Percentiles rank a stretch among this genome's conserved stretches.
phyloP scores from a whole-genome alignment of 1,140 invertebrate genomes.

The Pseudobourletiella spinata region DNA sequence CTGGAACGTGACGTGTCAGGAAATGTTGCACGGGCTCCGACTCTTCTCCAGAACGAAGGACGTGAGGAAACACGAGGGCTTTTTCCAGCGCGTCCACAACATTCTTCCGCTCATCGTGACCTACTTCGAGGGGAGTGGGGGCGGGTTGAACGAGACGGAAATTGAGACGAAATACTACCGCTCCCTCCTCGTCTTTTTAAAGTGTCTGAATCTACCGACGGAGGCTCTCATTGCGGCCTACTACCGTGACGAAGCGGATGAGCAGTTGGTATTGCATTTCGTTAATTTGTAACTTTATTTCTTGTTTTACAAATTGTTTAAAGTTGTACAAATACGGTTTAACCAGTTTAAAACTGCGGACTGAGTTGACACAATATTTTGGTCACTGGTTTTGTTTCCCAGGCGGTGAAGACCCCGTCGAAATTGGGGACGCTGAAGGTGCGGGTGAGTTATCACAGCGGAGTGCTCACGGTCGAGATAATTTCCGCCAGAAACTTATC shows the following conservation, averaged over 20 bases:
- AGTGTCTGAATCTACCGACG: slow-evolving; percentile 10
- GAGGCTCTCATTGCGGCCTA: slow-evolving; percentile 18
- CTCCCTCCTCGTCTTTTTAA: neutral
- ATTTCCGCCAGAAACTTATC: slow-evolving; percentile 10
- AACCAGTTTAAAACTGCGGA: too few species aligned
- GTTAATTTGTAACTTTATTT: neutral
- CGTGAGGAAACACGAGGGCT: slow-evolving; percentile 1
- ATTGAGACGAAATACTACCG: slow-evolving; percentile 15
- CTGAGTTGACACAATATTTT: too few species aligned
- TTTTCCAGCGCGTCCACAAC: slow-evolving; percentile 9
- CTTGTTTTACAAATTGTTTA: neutral
- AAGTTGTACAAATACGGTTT: too few species aligned
- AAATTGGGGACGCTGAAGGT: slow-evolving; percentile 15
- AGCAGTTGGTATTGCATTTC: slow-evolving; percentile 22
- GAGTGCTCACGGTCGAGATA: slow-evolving; percentile 14
- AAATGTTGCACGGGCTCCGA: neutral
- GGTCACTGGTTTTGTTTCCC: too few species aligned
- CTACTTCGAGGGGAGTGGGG: slow-evolving; percentile 26
- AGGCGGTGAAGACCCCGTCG: neutral
- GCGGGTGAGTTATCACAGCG: slow-evolving; percentile 15
- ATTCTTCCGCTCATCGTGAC: slow-evolving; percentile 8
- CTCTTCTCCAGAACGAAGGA: neutral
- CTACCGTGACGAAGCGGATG: neutral
- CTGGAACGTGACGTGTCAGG: slow-evolving; percentile 22
- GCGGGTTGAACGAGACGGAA: slow-evolving; percentile 18